Percentiles rank a stretch among this genome's conserved stretches.
Evolutionary conservation across 2,888 invertebrate genomes (phyloP).

Genomic region (Teleogryllus oceanicus): DNA sequence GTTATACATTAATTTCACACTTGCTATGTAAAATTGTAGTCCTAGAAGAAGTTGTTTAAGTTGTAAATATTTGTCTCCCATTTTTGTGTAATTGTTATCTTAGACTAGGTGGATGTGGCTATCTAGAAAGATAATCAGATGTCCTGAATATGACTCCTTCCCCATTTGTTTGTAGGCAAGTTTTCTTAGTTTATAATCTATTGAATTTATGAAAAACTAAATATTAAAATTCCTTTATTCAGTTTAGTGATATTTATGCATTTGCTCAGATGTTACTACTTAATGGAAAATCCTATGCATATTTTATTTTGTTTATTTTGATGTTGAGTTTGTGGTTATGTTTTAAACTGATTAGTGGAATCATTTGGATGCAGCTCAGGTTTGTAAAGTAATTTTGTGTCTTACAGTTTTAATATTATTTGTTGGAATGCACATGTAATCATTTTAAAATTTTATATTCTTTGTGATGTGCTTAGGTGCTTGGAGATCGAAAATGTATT

Average conservation of each 20-base stretch:
- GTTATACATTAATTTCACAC: neutral
- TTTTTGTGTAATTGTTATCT: conserved; percentile 18
- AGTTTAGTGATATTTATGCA: conserved; percentile 18
- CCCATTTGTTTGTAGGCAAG: conserved; percentile 18
- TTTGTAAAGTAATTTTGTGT: neutral
- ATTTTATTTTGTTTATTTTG: neutral
- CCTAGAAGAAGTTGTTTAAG: neutral
- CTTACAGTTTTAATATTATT: neutral
- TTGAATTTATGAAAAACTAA: neutral
- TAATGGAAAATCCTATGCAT: conserved; percentile 1
- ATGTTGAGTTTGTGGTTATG: neutral
- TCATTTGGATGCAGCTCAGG: conserved; percentile 1
- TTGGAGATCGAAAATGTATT: too few relatives aligned
- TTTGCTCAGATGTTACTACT: conserved; percentile 26
- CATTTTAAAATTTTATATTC: neutral
- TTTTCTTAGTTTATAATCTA: conserved; percentile 18
- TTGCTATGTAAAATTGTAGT: neutral
- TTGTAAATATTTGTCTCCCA: conserved; percentile 4
- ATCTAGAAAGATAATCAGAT: conserved; percentile 5
- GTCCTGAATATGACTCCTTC: neutral
- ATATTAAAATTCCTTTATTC: conserved; percentile 23
- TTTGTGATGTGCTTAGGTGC: neutral
- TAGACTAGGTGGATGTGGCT: conserved; percentile 18
- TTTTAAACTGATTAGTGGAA: neutral
- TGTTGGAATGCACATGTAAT: conserved; percentile 20